Conservation (phyloP, 2,888 invertebrate genomes). For the Serripes groenlandicus region DNA sequence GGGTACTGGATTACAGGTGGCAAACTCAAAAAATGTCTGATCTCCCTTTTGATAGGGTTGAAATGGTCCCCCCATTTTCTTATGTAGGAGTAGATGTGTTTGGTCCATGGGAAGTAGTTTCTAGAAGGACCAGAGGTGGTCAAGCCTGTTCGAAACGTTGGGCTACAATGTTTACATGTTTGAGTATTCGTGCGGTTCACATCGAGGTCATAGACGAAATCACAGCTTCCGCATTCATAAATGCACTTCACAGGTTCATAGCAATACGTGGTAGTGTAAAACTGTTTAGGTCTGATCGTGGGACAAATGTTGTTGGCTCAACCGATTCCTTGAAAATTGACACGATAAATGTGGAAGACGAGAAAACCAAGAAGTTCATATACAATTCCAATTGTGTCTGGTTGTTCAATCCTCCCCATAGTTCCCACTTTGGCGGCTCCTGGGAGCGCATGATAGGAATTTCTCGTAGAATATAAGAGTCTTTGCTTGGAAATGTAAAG, state of each 20-base stretch:
- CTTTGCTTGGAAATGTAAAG: slow-evolving; percentile 1
- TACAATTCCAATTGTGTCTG: slow-evolving; percentile 1
- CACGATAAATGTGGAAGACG: slow-evolving; percentile 37
- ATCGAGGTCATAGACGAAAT: background rate
- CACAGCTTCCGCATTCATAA: background rate
- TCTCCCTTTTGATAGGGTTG: background rate
- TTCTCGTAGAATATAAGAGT: slow-evolving; percentile 15
- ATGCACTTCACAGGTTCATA: slow-evolving; percentile 14
- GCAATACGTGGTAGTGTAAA: slow-evolving; percentile 28
- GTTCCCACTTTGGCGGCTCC: slow-evolving; percentile 34
- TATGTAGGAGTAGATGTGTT: background rate
- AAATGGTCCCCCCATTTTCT: background rate
- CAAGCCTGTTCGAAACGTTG: background rate
- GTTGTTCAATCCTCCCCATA: slow-evolving; percentile 34
- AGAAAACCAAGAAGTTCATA: slow-evolving; percentile 1
- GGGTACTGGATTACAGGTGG: slow-evolving; percentile 51
- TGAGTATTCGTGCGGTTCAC: background rate
- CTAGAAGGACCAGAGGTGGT: background rate
- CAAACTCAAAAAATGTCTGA: background rate
- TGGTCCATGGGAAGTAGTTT: background rate
- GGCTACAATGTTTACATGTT: background rate
- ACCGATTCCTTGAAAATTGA: background rate
- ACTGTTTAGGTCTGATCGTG: slow-evolving; percentile 31
- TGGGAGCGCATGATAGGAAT: slow-evolving; percentile 56
- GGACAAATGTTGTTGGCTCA: slow-evolving; percentile 44